Evolutionary conservation across 2,797 vertebrate genomes (phyloP), one percentile per base, ranked within the genome.

Genomic region (Gambusia yucatana): DNA sequence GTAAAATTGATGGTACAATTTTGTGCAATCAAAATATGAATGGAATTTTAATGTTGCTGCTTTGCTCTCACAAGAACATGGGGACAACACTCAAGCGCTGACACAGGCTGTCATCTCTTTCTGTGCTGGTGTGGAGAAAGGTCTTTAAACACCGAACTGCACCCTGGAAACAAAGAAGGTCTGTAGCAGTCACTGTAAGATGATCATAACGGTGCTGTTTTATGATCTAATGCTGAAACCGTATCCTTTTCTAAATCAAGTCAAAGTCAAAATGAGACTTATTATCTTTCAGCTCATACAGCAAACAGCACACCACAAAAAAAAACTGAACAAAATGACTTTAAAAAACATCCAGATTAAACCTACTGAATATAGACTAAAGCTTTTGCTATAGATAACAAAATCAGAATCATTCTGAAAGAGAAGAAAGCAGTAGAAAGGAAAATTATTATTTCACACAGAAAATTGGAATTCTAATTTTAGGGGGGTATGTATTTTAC

Each of bases 11-110:
- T 89, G 77, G 88, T 74, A 83, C 84, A 81, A 91, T 94, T 94
- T 93, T 91, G 87, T 93, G 84, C 90, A 92, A 93, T 94, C 93
- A 94, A 84, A 86, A 91, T 92, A 90, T 92, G 92, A 93, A 94
- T 93, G 89, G 87, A 87, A 89, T 90, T 84, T 89, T 90, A 92
- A 92, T 92, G 89, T 86, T 84, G 81, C 84, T 86, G 89, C 93
- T 89, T 82, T 87, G 85, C 84, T 92, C 82, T 89, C 78, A 36
- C 84, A 78, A 52, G 79, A 81, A 80, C 75, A 75, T 78, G 83
- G 87, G 74, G 86, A 86, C 88, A 72, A 75, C 87, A 86, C 84
- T 91, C 78, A 48, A 81, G 73, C 41, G 83, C 70, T 77, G 88
- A 88, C 84, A 88, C 86, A 79, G 86, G 72, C 84, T 61, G 77